Percentiles rank a stretch among this genome's conserved stretches.
Evolutionary conservation across 2,888 invertebrate species (phyloP).

Genomic region (Drosophila mercatorum): DNA sequence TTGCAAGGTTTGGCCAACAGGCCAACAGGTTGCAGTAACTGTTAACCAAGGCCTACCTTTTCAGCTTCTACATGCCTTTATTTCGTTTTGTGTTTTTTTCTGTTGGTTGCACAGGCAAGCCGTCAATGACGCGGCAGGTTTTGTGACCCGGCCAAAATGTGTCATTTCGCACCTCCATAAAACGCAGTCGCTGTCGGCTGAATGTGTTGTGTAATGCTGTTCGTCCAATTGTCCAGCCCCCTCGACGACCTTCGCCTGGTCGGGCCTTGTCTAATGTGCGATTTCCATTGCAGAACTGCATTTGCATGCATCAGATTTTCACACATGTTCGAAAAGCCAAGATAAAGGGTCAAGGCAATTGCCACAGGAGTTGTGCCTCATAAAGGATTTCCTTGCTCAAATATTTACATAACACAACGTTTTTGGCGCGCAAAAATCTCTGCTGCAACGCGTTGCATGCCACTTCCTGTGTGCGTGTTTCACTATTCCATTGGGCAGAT

Average conservation of each 20-base stretch:
- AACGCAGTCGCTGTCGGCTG: constrained; percentile 28
- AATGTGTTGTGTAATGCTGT: constrained; percentile 20
- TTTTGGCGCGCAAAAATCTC: constrained; percentile 73
- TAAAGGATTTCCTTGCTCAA: constrained; percentile 29
- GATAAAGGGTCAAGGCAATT: constrained; percentile 65
- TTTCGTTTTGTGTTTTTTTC: neutral
- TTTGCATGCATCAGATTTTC: constrained; percentile 55
- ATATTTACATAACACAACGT: constrained; percentile 61
- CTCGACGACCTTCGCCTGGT: constrained; percentile 50
- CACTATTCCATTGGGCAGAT: constrained; percentile 20
- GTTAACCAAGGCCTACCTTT: constrained; percentile 28
- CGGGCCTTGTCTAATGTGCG: constrained; percentile 67
- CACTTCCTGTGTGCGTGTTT: constrained; percentile 31
- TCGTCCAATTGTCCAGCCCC: constrained; percentile 11
- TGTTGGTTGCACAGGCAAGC: constrained; percentile 46
- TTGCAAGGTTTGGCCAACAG: constrained; percentile 50
- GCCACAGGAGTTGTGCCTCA: constrained; percentile 34
- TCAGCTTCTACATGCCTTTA: constrained; percentile 1
- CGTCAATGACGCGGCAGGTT: constrained; percentile 76
- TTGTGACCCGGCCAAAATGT: constrained; percentile 61
- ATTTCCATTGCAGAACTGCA: constrained; percentile 55
- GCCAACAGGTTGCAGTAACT: constrained; percentile 45
- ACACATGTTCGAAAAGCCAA: constrained; percentile 42
- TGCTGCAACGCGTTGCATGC: constrained; percentile 24
- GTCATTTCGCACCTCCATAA: constrained; percentile 78